Conservation (phyloP, 2,888 invertebrate genomes). For the Luperina testacea region DNA sequence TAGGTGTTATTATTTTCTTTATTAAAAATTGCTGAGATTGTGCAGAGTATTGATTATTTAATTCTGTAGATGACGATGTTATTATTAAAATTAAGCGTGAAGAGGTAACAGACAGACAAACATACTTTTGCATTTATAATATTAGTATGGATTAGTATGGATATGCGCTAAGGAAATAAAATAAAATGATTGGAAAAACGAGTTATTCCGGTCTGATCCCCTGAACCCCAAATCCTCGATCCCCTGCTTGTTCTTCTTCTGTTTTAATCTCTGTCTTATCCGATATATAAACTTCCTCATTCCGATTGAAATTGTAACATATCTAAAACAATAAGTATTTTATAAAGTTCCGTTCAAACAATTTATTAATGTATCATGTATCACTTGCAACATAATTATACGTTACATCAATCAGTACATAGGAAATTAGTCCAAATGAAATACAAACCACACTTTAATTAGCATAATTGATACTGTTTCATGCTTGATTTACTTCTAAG, state of each 20-base stretch:
- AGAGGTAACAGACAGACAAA: too few relatives aligned
- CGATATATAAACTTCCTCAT: too few relatives aligned
- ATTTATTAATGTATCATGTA: not conserved
- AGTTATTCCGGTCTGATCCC: too few relatives aligned
- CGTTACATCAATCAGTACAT: constrained; percentile 9
- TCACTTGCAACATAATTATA: not conserved
- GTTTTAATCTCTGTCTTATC: too few relatives aligned
- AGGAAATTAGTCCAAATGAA: constrained; percentile 14
- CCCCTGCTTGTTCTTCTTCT: too few relatives aligned
- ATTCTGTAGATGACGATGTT: constrained; percentile 18
- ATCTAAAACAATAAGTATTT: not conserved
- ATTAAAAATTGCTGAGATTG: constrained; percentile 66
- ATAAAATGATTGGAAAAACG: too few relatives aligned
- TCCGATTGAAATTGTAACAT: not conserved
- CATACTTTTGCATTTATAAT: too few relatives aligned
- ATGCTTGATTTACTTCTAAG: not conserved
- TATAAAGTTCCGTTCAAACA: not conserved
- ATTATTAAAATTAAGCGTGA: not conserved
- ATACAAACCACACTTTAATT: constrained; percentile 29
- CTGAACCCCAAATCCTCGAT: too few relatives aligned
- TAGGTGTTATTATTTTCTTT: constrained; percentile 66
- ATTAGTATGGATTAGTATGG: too few relatives aligned
- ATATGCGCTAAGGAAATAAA: too few relatives aligned
- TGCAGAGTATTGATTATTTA: constrained; percentile 30
- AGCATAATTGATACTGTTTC: not conserved